phyloP scores from a whole-genome alignment of 2,888 invertebrate genomes.

The Piscicola geometra region DNA sequence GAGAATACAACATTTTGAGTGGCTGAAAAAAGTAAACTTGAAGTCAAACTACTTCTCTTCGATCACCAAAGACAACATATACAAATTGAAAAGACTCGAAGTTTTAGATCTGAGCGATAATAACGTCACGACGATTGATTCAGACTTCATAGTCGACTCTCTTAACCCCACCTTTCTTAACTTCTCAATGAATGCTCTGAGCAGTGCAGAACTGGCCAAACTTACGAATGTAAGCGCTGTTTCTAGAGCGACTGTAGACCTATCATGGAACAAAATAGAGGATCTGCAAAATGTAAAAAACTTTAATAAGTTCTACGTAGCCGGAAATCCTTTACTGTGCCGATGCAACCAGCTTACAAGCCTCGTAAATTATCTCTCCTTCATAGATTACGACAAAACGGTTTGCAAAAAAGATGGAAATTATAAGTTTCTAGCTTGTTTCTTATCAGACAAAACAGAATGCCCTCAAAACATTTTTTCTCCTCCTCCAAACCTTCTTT shows the following conservation, averaged over 20 bases:
- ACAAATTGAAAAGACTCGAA: background rate
- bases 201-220: background rate
- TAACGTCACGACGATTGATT: slow-evolving; percentile 25
- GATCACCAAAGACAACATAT: slow-evolving; percentile 1
- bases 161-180: background rate
- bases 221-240: background rate
- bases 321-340: slow-evolving; percentile 12
- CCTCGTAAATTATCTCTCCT: background rate
- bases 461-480: background rate
- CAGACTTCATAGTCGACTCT: background rate
- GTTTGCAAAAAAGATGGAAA: background rate
- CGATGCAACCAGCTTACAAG: background rate
- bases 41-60: slow-evolving; percentile 20
- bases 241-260: background rate
- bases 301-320: slow-evolving; percentile 11
- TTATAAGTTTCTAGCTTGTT: slow-evolving; percentile 7
- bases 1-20: background rate
- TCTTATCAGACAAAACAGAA: background rate
- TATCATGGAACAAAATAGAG: slow-evolving; percentile 20
- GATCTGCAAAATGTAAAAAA: slow-evolving; percentile 13
- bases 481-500: background rate
- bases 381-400: slow-evolving; percentile 17
- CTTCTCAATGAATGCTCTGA: slow-evolving; percentile 19
- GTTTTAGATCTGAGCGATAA: slow-evolving; percentile 23
- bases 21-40: slow-evolving; percentile 9